A percentile compares a stretch with the other conserved stretches of the same genome.
phyloP scores from a whole-genome alignment of 1,140 invertebrate species.

The Acromyrmex echinatior region DNA sequence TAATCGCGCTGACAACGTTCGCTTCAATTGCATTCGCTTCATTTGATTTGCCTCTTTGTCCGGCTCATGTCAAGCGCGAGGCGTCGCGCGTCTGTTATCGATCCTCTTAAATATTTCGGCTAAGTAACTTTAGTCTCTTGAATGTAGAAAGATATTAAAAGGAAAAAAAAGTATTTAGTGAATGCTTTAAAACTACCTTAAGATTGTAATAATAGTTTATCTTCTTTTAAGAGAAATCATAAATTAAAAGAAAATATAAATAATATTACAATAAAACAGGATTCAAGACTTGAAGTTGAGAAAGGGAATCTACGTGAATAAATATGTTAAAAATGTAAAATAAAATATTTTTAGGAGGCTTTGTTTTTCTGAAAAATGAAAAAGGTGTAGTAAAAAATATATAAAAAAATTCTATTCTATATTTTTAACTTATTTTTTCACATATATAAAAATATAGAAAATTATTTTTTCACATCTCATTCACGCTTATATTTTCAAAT shows the following conservation, averaged over 20 bases:
- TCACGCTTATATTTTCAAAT: no score
- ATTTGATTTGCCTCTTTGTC: conserved; percentile 53
- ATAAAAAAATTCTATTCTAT: no score
- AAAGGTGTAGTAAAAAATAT: no score
- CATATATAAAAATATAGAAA: no score
- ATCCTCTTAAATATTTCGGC: conserved; percentile 43
- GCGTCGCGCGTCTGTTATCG: conserved; percentile 6
- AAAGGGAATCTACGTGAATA: background rate
- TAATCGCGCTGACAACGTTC: conserved; percentile 44
- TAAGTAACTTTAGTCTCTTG: conserved; percentile 24
- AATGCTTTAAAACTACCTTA: background rate
- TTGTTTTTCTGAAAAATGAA: background rate
- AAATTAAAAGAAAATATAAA: background rate
- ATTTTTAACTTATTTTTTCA: no score
- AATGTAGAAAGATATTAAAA: background rate
- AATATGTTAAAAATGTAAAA: background rate
- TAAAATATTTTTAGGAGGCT: background rate
- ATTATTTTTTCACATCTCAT: no score
- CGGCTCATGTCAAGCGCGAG: background rate
- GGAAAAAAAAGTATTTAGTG: background rate
- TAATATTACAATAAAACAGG: background rate
- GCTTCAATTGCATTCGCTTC: conserved; percentile 58
- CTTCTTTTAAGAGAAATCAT: background rate
- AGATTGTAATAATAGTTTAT: background rate
- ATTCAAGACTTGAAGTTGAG: background rate